phyloP scores from a whole-genome alignment of 2,797 vertebrate species.

The Nyctalus aviator region DNA sequence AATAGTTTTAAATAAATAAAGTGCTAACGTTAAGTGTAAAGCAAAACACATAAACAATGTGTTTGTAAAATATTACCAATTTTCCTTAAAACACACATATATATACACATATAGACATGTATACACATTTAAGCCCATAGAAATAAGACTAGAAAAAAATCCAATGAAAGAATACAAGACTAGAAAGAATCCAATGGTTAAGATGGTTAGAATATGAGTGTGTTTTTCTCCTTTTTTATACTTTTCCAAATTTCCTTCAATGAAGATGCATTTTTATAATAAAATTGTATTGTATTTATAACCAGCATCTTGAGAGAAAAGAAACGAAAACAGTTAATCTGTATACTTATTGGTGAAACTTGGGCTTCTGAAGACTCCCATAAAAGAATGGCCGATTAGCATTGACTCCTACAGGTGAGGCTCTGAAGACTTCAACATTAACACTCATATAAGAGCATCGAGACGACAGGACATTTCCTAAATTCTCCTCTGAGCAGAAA shows the following conservation, averaged over 20 bases:
- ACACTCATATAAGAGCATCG: background rate
- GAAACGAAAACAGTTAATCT: background rate
- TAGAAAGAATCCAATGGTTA: background rate
- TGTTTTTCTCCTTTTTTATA: background rate
- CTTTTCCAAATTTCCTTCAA: constrained; percentile 19
- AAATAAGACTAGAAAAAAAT: background rate
- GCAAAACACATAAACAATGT: background rate
- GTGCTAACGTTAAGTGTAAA: background rate
- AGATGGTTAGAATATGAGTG: background rate
- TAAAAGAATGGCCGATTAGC: background rate
- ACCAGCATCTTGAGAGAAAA: constrained; percentile 10
- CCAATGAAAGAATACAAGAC: background rate
- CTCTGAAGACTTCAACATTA: background rate
- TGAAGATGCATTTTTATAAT: background rate
- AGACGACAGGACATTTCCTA: background rate
- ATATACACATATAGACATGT: background rate
- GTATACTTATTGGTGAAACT: constrained; percentile 6
- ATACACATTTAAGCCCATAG: background rate
- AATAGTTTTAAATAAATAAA: background rate
- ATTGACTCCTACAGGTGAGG: background rate
- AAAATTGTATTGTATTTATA: background rate
- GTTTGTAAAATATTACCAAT: background rate
- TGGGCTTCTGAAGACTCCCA: background rate
- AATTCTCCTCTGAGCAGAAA: background rate
- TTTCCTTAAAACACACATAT: constrained; percentile 25